phyloP scores from a whole-genome alignment of 2,113 vertebrate species.

The Coryphaenoides rupestris region DNA sequence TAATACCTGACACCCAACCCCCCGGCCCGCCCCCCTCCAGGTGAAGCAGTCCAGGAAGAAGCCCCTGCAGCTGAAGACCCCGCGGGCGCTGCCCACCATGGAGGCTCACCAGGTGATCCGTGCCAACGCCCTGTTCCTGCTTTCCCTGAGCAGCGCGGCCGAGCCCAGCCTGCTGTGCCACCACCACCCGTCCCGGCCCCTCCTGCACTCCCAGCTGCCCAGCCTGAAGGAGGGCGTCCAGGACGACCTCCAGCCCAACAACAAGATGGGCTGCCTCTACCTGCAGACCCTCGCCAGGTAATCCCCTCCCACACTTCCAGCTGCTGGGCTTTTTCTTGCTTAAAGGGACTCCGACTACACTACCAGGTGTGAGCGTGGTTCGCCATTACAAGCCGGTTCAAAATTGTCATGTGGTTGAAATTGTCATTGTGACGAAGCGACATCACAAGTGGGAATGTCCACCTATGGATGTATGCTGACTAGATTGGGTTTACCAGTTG shows the following conservation, averaged over 20 bases:
- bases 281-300: slow-evolving; percentile 92
- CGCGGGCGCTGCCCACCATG: slow-evolving; percentile 93
- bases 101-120: slow-evolving; percentile 98
- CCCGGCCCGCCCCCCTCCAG: slow-evolving; percentile 57
- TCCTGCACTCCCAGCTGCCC: slow-evolving; percentile 89
- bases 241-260: slow-evolving; percentile 89
- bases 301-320: background rate
- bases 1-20: too few species aligned
- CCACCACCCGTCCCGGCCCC: slow-evolving; percentile 86
- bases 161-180: slow-evolving; percentile 94
- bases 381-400: too few species aligned
- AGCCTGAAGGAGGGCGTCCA: slow-evolving; percentile 95
- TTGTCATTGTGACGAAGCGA: too few species aligned
- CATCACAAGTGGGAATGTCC: too few species aligned
- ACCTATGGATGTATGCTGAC: too few species aligned
- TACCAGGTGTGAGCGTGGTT: too few species aligned
- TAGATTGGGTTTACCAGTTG: too few species aligned
- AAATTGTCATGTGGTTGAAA: too few species aligned
- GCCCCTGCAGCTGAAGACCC: slow-evolving; percentile 93
- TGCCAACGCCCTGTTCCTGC: slow-evolving; percentile 92
- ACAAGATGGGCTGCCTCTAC: slow-evolving; percentile 97
- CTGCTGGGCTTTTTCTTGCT: background rate
- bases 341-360: too few species aligned
- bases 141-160: slow-evolving; percentile 94
- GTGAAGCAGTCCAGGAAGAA: slow-evolving; percentile 96